Conservation (phyloP, 2,113 vertebrate genomes). For the Crotophaga sulcirostris region DNA sequence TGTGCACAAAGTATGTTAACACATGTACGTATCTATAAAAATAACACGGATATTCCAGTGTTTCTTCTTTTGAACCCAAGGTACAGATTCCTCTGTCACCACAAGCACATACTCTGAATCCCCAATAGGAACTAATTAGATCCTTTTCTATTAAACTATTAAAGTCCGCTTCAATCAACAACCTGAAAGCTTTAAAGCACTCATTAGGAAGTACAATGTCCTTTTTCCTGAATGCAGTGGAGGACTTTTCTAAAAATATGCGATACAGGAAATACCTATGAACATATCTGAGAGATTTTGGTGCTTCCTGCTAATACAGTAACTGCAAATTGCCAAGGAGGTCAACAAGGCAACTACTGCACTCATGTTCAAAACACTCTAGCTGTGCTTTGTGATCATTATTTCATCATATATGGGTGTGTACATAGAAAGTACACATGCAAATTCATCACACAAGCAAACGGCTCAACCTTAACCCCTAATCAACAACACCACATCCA, state of each 20-base stretch:
- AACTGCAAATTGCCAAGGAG: background rate
- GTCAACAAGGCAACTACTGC: rapidly evolving
- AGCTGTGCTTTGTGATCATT: rapidly evolving
- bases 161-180: background rate
- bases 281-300: background rate
- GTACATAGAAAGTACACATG: background rate
- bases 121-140: background rate
- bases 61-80: background rate
- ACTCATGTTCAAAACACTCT: rapidly evolving
- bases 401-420: background rate
- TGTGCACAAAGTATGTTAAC: background rate
- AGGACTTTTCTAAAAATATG: background rate
- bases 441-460: rapidly evolving
- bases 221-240: background rate
- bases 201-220: background rate
- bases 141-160: background rate
- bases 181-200: background rate
- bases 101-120: background rate
- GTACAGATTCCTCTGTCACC: background rate
- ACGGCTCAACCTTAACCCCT: background rate
- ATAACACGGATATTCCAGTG: background rate
- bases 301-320: background rate
- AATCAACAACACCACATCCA: background rate
- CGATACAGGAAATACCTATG: background rate
- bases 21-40: rapidly evolving